Evolutionary conservation across 2,797 vertebrate species (phyloP), one percentile per base, ranked within the genome.

Genomic region (Siniperca obscura): DNA sequence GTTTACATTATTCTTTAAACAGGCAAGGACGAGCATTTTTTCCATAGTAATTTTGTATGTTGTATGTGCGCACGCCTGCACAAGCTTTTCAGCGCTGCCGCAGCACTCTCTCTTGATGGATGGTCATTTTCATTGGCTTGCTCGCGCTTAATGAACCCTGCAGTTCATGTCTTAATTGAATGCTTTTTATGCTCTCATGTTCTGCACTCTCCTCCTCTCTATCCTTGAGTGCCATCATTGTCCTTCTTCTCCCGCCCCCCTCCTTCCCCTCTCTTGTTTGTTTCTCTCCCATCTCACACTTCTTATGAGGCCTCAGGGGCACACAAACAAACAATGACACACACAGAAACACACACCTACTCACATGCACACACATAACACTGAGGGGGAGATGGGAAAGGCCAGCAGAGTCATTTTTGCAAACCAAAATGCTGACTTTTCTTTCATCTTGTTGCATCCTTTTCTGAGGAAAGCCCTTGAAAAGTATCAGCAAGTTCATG

Each of bases 101-200:
- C 92, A 76, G 92, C 94, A 91, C 90, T 95, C 95, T 91, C 87
- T 89, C 86, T 91, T 96, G 96, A 97, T 96, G 93, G 95, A 96
- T 93, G 91, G 95, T 95, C 91, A 95, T 96, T 97, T 95, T 96
- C 96, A 96, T 96, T 91, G 91, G 89, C 90, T 89, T 95, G 92
- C 93, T 96, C 94, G 95, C 93, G 96, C 94, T 96, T 97, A 97
- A 97, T 97, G 96, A 97, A 97, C 95, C 96, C 94, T 95, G 95
- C 95, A 95, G 89, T 96, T 95, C 94, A 93, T 86, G 95, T 95
- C 95, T 95, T 97, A 96, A 97, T 97, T 97, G 95, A 96, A 96
- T 96, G 95, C 91, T 93, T 95, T 95, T 92, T 93, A 93, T 91
- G 93, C 95, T 94, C 92, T 92, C 82, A 80, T 87, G 89, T 86